A percentile compares a stretch with the other conserved stretches of the same genome.
phyloP scores from a whole-genome alignment of 1,140 invertebrate species.

The Drosophila azteca region DNA sequence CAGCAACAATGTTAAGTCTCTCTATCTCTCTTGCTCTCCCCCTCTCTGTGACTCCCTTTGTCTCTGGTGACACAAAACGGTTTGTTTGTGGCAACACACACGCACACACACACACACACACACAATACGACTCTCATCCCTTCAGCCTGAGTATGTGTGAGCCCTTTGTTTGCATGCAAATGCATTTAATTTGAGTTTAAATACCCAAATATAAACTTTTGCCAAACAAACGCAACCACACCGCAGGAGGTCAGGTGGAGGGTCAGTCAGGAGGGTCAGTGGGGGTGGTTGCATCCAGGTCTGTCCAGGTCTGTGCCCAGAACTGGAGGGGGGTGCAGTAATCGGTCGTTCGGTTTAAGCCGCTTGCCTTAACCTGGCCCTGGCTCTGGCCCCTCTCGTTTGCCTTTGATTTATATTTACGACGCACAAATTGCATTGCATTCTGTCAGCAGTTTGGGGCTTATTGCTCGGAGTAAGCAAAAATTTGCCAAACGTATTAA shows the following conservation, averaged over 20 bases:
- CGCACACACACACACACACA: too few species aligned
- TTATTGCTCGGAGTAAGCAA: slow-evolving; percentile 72
- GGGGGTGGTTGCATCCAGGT: too few species aligned
- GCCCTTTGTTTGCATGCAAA: slow-evolving; percentile 76
- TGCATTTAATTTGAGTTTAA: slow-evolving; percentile 82
- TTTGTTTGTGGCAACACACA: slow-evolving; percentile 65
- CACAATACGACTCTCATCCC: too few species aligned
- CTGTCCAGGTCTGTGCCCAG: too few species aligned
- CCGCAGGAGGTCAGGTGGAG: background rate
- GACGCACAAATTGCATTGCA: slow-evolving; percentile 56
- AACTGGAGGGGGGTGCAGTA: too few species aligned
- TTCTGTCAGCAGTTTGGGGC: slow-evolving; percentile 64
- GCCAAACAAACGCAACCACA: slow-evolving; percentile 74
- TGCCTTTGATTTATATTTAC: slow-evolving; percentile 64
- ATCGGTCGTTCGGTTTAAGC: slow-evolving; percentile 44
- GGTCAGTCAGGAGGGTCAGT: background rate
- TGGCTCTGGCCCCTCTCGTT: slow-evolving; percentile 4
- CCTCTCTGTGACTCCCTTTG: slow-evolving; percentile 34
- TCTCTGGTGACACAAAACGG: slow-evolving; percentile 71
- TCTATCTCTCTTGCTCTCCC: background rate
- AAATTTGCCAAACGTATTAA: slow-evolving; percentile 70
- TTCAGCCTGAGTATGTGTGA: background rate
- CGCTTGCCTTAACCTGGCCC: slow-evolving; percentile 46
- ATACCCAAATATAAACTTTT: slow-evolving; percentile 81
- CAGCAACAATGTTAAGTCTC: slow-evolving; percentile 52